Percentiles rank a stretch among this genome's conserved stretches.
These are phyloP conservation scores for Tetrax tetrax DNA, from an alignment of 2,113 vertebrate species.

Conservation along the genomic window DNA sequence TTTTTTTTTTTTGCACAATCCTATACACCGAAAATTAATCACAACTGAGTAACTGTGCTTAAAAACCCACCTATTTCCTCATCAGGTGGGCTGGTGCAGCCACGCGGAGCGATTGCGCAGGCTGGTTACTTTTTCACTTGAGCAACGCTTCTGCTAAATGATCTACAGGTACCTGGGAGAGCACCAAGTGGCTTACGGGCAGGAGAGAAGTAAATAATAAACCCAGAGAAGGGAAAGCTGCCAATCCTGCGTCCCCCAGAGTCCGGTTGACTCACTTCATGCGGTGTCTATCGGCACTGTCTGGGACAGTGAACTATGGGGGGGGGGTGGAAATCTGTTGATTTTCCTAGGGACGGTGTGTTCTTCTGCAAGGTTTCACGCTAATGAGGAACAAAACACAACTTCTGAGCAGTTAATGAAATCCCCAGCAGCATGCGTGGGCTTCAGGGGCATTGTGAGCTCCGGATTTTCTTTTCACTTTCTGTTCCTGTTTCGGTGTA, in stretches of 20 bases:
- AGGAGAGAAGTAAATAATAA: neutral
- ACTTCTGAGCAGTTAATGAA: neutral
- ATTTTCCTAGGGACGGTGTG: neutral
- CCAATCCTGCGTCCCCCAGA: neutral
- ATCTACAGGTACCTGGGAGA: neutral
- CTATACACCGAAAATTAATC: neutral
- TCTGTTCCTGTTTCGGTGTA: neutral
- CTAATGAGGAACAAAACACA: neutral
- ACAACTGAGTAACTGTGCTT: neutral
- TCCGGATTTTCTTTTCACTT: neutral
- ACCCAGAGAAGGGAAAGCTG: neutral
- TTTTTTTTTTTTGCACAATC: slow-evolving; percentile 26
- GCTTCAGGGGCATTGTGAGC: neutral
- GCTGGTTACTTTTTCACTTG: neutral
- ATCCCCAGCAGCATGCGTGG: neutral
- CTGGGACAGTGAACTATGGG: fast-evolving
- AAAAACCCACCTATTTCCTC: neutral
- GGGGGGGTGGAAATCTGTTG: neutral
- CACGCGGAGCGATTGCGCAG: neutral
- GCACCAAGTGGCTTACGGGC: too few species aligned
- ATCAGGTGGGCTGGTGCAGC: neutral
- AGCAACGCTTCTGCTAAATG: neutral
- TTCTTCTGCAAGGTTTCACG: neutral
- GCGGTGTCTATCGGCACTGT: fast-evolving
- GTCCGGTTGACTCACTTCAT: neutral